phyloP scores from a whole-genome alignment of 2,113 vertebrate species.

The Lampris incognitus region DNA sequence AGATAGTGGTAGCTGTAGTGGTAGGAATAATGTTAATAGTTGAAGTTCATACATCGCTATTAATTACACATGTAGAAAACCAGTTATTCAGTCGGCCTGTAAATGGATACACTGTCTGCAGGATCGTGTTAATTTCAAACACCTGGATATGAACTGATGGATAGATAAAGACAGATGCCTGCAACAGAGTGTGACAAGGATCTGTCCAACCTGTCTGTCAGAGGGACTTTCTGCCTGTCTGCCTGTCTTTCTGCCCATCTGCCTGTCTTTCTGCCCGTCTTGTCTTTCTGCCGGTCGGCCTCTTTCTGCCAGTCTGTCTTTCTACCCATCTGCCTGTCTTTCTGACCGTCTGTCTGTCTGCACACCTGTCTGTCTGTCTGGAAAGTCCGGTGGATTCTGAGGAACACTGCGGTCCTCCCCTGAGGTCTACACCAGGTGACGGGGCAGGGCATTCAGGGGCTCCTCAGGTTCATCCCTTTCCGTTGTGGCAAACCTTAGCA shows the following conservation, averaged over 20 bases:
- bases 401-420: conserved; percentile 56
- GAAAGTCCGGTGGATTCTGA: conserved; percentile 82
- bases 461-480: background rate
- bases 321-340: too few relatives aligned
- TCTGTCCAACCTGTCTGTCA: conserved; percentile 25
- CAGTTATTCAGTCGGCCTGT: background rate
- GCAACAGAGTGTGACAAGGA: conserved; percentile 46
- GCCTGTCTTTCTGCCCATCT: too few relatives aligned
- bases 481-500: background rate
- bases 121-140: conserved; percentile 41
- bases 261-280: too few relatives aligned
- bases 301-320: too few relatives aligned
- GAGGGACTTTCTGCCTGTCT: background rate
- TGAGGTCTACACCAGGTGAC: conserved; percentile 30
- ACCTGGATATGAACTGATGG: conserved; percentile 47
- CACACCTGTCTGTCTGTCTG: conserved; percentile 45
- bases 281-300: too few relatives aligned
- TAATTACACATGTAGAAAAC: background rate
- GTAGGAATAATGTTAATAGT: too few relatives aligned
- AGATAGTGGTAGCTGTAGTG: too few relatives aligned
- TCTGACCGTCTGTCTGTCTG: too few relatives aligned
- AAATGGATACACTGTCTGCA: background rate
- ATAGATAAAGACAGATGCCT: conserved; percentile 58
- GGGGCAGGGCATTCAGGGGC: conserved; percentile 1
- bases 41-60: background rate